Base-by-base conservation (phyloP, 2,113 vertebrate genomes). In the Myotis davidii region DNA sequence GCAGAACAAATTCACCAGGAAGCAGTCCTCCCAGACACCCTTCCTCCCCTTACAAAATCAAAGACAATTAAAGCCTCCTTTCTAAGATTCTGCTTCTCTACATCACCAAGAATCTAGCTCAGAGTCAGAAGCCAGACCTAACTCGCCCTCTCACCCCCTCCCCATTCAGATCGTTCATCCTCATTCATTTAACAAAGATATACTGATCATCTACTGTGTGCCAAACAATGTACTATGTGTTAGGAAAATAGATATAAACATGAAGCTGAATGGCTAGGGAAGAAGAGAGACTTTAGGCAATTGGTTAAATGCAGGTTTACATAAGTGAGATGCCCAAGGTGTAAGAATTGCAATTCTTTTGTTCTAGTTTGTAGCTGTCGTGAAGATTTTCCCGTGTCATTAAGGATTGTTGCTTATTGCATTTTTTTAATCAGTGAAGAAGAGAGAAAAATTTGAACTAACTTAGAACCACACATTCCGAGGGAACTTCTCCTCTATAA, bases 371-470 rank as follows among this genome's bases (percentile, higher is more conserved):
- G 70, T 88, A 85, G 73, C 61, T 73, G 84, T 79, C 21, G 3
- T 64, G 50, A 85, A 76, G 52, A 65, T 69, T 76, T 90, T 88
- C 56, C 64, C 69, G 21, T 48, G 29, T 76, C 78, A 37, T 13
- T 50, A 61, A 74, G 42, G 29, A 72, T 34, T 70, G 88, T 84
- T 56, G 59, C 72, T 78, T 85, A 65, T 25, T 89, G 20, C 2
- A 59, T 61, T 88, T 64, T 64, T 95, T 90, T 39, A 9, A 56
- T 85, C 20, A 7, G n/a, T 45, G 54, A 61, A 56, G 7, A 64
- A 90, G 5, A 74, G 9, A 86, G 34, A 95, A 54, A 83, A 42
- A 56, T 17, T 96, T 94, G 34, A 84, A 91, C 25, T 37, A 54
- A 74, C 32, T 52, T 90, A 88, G 73, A 91, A n/a, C 67, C 56